phyloP scores from a whole-genome alignment of 2,797 vertebrate species.

The Cossypha caffra region DNA sequence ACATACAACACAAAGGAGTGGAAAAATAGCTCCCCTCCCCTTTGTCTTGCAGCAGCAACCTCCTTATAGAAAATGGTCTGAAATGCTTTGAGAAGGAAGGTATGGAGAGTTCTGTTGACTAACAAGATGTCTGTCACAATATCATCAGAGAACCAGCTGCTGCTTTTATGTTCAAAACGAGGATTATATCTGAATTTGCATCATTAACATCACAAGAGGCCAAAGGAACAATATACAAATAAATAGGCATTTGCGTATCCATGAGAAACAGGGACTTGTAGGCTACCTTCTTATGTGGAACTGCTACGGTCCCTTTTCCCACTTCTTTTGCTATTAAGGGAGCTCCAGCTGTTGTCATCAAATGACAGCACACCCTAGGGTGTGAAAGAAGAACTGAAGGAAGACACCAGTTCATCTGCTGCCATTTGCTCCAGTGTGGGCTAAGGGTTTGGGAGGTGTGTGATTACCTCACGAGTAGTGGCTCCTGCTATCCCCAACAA shows the following conservation, averaged over 20 bases:
- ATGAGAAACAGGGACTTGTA: neutral
- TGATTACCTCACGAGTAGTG: neutral
- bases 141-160: neutral
- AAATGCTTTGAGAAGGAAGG: neutral
- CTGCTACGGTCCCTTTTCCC: neutral
- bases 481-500: neutral
- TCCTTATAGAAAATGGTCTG: neutral
- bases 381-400: neutral
- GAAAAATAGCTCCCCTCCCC: neutral
- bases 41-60: neutral
- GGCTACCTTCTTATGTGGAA: neutral
- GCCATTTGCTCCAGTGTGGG: neutral
- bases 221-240: neutral
- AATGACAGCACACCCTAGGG: neutral
- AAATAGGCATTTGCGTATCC: neutral
- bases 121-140: neutral
- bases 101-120: neutral
- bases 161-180: neutral
- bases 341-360: neutral
- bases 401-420: neutral
- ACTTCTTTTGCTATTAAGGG: neutral
- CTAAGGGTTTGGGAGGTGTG: neutral
- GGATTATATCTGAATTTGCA: neutral
- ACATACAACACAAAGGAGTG: neutral
- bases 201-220: neutral